Conservation (phyloP, 2,888 invertebrate species). For the Acanthosoma haemorrhoidale region DNA sequence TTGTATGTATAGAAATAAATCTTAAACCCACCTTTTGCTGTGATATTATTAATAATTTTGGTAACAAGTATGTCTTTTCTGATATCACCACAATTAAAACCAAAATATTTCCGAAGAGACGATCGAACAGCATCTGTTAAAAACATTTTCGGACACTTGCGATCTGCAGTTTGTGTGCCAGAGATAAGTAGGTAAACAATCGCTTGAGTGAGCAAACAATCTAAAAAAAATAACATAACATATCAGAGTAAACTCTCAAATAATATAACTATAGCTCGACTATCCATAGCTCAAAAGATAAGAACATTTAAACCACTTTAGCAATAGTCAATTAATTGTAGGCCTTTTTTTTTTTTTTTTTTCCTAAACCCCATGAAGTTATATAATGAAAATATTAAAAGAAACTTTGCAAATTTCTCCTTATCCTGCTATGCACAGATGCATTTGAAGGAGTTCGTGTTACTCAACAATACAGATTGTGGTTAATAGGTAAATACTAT, state of each 20-base stretch:
- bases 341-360: no score
- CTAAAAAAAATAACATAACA: neutral
- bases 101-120: slow-evolving; percentile 5
- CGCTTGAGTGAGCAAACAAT: slow-evolving; percentile 23
- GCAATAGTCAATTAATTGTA: no score
- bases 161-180: neutral
- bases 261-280: neutral
- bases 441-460: no score
- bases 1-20: neutral
- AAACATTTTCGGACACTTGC: neutral
- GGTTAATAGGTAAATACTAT: no score
- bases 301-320: no score
- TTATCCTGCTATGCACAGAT: no score
- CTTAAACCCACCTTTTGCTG: neutral
- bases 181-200: slow-evolving; percentile 14
- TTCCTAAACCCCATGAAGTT: no score
- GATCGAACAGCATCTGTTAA: neutral
- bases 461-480: no score
- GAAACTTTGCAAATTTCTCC: no score
- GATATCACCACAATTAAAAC: neutral
- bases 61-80: neutral
- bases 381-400: no score
- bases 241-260: neutral
- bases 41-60: neutral
- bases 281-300: neutral